Conservation (phyloP, 1,140 invertebrate genomes). For the Oncopodura yosiiana region DNA sequence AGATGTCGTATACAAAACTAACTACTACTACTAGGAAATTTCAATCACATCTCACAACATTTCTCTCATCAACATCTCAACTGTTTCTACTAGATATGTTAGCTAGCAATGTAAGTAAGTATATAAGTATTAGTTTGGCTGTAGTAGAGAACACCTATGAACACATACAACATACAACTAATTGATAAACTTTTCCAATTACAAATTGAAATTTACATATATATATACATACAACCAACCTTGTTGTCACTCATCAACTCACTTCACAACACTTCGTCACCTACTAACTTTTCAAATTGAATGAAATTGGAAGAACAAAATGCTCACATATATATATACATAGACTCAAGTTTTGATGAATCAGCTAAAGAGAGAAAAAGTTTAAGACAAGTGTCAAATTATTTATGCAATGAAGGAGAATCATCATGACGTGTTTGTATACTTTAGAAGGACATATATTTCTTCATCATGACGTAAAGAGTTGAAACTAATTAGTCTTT, state of each 20-base stretch:
- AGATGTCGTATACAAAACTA: background rate
- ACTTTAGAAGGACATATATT: too few relatives aligned
- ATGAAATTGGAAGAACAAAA: too few relatives aligned
- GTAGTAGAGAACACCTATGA: background rate
- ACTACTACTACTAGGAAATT: background rate
- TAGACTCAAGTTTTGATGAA: background rate
- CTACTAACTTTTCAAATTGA: too few relatives aligned
- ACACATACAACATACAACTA: constrained; percentile 7
- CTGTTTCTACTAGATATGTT: background rate
- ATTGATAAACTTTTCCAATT: constrained; percentile 36
- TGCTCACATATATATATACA: background rate
- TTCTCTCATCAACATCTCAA: background rate
- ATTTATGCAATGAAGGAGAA: too few relatives aligned
- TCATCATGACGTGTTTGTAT: too few relatives aligned
- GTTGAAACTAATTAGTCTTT: too few relatives aligned
- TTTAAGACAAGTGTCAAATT: too few relatives aligned
- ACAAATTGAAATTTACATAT: constrained; percentile 5
- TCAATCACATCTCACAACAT: constrained; percentile 9
- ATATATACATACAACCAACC: background rate
- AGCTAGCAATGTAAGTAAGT: background rate
- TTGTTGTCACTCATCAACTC: too few relatives aligned
- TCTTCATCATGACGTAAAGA: too few relatives aligned
- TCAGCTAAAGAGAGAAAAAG: background rate
- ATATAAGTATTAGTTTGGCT: background rate
- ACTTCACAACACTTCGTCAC: too few relatives aligned